Evolutionary conservation across 2,888 invertebrate species (phyloP).

Genomic region (Erynnis tages): DNA sequence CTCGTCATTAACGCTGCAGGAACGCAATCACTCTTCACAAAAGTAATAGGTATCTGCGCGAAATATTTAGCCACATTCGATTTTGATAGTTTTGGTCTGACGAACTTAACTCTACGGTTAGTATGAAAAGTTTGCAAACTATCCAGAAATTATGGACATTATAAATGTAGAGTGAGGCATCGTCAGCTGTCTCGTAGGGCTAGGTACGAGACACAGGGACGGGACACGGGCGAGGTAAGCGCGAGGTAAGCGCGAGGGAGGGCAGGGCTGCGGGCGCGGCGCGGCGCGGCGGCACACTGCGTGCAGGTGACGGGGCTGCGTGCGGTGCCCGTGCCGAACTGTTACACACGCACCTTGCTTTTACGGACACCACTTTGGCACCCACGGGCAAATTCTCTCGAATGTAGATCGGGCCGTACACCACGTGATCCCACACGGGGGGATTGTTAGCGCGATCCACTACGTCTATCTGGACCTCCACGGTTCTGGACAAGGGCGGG

Average conservation of each 20-base stretch:
- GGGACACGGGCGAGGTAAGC: constrained; percentile 26
- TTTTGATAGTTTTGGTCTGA: constrained; percentile 23
- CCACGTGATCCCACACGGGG: constrained; percentile 97
- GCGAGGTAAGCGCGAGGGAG: constrained; percentile 25
- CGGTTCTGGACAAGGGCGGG: constrained; percentile 96
- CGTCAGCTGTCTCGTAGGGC: constrained; percentile 16
- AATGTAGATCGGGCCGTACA: constrained; percentile 98
- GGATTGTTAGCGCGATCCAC: constrained; percentile 99
- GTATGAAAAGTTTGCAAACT: no score
- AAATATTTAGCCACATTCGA: constrained; percentile 19
- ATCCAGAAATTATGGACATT: no score
- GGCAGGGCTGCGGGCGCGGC: constrained; percentile 22
- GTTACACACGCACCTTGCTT: constrained; percentile 95
- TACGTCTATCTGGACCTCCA: constrained; percentile 99
- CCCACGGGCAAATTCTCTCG: constrained; percentile 99
- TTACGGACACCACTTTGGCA: constrained; percentile 98
- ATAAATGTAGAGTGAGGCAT: not conserved
- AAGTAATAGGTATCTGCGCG: no score
- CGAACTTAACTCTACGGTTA: constrained; percentile 15
- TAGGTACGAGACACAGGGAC: constrained; percentile 23
- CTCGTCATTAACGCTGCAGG: no score
- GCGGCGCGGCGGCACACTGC: constrained; percentile 53
- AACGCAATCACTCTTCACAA: no score
- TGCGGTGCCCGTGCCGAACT: constrained; percentile 83
- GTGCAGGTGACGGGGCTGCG: constrained; percentile 82